These are phyloP conservation scores for Eupsittula cactorum DNA, from an alignment of 2,113 vertebrate species.

Conservation along the genomic window DNA sequence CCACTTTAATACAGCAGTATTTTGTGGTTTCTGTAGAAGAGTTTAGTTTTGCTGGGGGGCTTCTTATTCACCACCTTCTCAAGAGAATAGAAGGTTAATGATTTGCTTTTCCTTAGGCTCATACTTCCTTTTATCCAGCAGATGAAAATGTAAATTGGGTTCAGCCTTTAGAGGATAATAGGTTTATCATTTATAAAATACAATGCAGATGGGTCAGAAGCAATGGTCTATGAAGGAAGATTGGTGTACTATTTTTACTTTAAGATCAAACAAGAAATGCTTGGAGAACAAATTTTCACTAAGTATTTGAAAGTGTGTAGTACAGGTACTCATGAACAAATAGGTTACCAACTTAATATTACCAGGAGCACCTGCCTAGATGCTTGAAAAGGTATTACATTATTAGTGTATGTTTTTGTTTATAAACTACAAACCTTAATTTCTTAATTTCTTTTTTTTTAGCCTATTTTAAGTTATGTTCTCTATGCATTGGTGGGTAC, in stretches of 20 bases:
- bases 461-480: constrained; percentile 96
- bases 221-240: neutral
- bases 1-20: neutral
- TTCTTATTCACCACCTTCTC: neutral
- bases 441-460: constrained; percentile 40
- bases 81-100: neutral
- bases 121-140: neutral
- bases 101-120: neutral
- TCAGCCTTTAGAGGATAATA: neutral
- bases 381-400: neutral
- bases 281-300: neutral
- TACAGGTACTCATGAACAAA: neutral
- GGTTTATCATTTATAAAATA: neutral
- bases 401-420: neutral
- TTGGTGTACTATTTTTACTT: neutral
- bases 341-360: neutral
- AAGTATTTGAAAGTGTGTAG: neutral
- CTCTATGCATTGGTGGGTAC: constrained; percentile 89
- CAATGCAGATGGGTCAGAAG: neutral
- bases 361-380: neutral
- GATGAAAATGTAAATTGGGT: neutral
- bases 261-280: neutral
- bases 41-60: neutral
- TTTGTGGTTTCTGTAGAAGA: neutral
- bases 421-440: neutral